Evolutionary conservation across 2,888 invertebrate genomes (phyloP).

Genomic region (Nomada flava): DNA sequence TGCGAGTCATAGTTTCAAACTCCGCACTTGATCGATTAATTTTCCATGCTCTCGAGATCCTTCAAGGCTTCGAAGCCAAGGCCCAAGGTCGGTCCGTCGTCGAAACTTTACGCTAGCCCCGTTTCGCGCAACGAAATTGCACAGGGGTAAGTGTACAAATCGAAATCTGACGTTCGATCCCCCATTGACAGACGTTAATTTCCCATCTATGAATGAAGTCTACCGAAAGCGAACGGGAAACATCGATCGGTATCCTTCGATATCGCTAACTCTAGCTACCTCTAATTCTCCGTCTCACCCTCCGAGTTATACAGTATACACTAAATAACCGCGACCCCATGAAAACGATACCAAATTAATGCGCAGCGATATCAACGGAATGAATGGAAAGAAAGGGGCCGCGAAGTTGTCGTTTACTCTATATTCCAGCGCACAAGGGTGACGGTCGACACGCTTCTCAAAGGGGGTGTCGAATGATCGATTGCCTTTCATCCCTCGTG

Average conservation of each 20-base stretch:
- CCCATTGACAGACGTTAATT: constrained; percentile 4
- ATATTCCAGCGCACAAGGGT: background rate
- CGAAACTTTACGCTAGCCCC: constrained; percentile 24
- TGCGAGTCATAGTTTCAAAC: constrained; percentile 58
- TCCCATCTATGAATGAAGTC: constrained; percentile 1
- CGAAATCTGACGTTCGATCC: constrained; percentile 38
- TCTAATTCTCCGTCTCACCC: no score
- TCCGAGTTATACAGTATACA: no score
- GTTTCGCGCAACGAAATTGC: constrained; percentile 15
- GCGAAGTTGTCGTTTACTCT: background rate
- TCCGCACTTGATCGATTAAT: constrained; percentile 59
- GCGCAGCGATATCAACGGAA: background rate
- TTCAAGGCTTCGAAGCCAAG: constrained; percentile 39
- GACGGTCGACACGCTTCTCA: background rate
- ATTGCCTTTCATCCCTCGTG: constrained; percentile 13
- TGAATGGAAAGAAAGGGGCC: background rate
- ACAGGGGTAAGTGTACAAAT: constrained; percentile 11
- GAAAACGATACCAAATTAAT: background rate
- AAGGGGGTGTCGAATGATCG: constrained; percentile 15
- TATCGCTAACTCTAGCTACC: no score
- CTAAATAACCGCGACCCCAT: background rate
- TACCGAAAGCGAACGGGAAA: no score
- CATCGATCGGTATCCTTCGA: no score
- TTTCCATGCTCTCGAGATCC: constrained; percentile 54
- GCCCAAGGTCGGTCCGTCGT: constrained; percentile 30